phyloP scores from a whole-genome alignment of 2,113 vertebrate species.

The Prinia subflava region DNA sequence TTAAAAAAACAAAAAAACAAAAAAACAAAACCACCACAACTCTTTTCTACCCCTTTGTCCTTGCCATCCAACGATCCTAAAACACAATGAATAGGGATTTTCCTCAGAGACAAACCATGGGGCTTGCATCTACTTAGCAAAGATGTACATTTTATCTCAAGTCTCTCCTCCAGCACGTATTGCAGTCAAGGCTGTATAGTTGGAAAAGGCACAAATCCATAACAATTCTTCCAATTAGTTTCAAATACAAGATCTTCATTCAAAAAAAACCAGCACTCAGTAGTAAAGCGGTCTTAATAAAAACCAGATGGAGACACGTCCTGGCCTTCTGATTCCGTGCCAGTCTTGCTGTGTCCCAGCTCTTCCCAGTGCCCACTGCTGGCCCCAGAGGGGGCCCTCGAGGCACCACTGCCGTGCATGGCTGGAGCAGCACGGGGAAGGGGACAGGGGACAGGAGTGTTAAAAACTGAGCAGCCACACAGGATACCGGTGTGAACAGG shows the following conservation, averaged over 20 bases:
- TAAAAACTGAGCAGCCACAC: background rate
- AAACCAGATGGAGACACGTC: background rate
- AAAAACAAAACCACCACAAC: background rate
- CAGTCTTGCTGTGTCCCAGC: background rate
- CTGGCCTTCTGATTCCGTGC: background rate
- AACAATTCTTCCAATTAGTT: background rate
- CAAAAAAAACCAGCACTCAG: rapidly evolving
- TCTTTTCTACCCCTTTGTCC: background rate
- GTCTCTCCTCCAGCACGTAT: background rate
- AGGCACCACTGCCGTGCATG: background rate
- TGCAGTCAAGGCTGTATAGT: background rate
- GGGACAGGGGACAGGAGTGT: background rate
- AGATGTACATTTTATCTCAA: background rate
- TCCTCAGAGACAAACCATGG: background rate
- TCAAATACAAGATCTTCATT: background rate
- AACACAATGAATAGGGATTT: background rate
- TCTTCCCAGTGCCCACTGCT: background rate
- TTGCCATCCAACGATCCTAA: background rate
- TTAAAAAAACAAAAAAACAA: background rate
- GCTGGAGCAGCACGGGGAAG: background rate
- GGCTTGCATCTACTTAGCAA: background rate
- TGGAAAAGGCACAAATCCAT: background rate
- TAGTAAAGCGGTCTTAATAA: background rate
- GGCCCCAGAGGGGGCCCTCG: rapidly evolving
- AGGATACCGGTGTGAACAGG: rapidly evolving